Evolutionary conservation across 2,113 vertebrate genomes (phyloP).

Genomic region (Trogon melanurus): DNA sequence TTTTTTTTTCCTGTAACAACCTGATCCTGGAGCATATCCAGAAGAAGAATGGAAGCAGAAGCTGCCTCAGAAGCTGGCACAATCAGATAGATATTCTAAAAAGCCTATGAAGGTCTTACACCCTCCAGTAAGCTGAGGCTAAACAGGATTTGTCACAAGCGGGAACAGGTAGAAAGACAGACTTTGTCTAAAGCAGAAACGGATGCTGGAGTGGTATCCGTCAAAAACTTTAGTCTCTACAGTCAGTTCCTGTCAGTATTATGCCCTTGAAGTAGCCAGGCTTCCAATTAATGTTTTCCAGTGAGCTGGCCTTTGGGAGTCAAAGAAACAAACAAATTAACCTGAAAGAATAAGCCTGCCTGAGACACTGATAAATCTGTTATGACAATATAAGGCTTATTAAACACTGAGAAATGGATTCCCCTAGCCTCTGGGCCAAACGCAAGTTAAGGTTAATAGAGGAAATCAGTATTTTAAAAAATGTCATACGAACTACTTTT

Average conservation of each 20-base stretch:
- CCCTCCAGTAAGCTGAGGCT: not conserved
- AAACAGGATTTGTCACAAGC: constrained; percentile 5
- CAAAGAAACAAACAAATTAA: constrained; percentile 61
- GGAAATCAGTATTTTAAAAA: not conserved
- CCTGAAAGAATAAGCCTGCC: not conserved
- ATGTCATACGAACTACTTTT: not conserved
- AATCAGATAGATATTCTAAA: not conserved
- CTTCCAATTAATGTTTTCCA: constrained; percentile 6
- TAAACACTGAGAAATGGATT: constrained; percentile 45
- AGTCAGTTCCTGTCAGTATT: not conserved
- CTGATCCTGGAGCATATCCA: not conserved
- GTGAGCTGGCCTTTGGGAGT: constrained; percentile 12
- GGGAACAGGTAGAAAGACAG: not conserved
- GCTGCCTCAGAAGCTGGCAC: not conserved
- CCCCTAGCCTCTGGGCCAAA: constrained; percentile 20
- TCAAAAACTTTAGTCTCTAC: not conserved
- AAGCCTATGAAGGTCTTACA: not conserved
- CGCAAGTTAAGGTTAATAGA: constrained; percentile 23
- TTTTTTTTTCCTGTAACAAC: not conserved
- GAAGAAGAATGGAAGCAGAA: not conserved
- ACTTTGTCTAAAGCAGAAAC: not conserved
- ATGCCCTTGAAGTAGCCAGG: not conserved
- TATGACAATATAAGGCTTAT: constrained; percentile 43
- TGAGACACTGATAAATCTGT: constrained; percentile 43
- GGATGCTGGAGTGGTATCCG: not conserved